Evolutionary conservation across 1,140 invertebrate species (phyloP).

Genomic region (Bombyx mori): ASM3026992v2 NC_085117.1:13635001-13635500

Average conservation of each 20-base stretch:
- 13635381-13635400: constrained; percentile 46
- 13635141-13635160: constrained; percentile 49
- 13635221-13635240: constrained; percentile 52
- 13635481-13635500: constrained; percentile 53
- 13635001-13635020: constrained; percentile 68
- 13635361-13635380: constrained; percentile 68
- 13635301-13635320: constrained; percentile 77
- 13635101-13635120: constrained; percentile 66
- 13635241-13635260: constrained; percentile 60
- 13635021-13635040: constrained; percentile 76
- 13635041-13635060: constrained; percentile 74
- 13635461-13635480: constrained; percentile 46
- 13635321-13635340: constrained; percentile 76
- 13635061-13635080: constrained; percentile 77
- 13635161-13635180: constrained; percentile 47
- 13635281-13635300: constrained; percentile 72
- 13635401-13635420: constrained; percentile 52
- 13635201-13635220: constrained; percentile 58
- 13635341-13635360: constrained; percentile 72
- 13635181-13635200: constrained; percentile 50
- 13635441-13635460: constrained; percentile 49
- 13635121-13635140: constrained; percentile 30
- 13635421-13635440: constrained; percentile 56
- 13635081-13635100: constrained; percentile 75
- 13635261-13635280: constrained; percentile 74